Percentiles rank a stretch among this genome's conserved stretches.
Evolutionary conservation across 2,888 invertebrate genomes (phyloP).

Genomic region (Cheilosia soror): DNA sequence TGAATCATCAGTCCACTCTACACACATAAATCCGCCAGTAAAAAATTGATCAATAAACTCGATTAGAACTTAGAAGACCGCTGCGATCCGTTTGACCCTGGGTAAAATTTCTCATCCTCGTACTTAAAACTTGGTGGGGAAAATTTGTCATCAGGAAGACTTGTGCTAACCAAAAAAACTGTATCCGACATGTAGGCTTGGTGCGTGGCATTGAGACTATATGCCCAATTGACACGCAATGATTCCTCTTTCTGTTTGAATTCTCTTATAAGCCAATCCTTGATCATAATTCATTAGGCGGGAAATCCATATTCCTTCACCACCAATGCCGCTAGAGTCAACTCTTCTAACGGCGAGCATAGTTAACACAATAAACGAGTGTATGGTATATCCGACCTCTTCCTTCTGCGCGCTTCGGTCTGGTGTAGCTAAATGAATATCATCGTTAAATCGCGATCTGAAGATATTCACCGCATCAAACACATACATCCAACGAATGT

Average conservation of each 20-base stretch:
- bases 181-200: slow-evolving; percentile 54
- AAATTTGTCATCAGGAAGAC: slow-evolving; percentile 49
- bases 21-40: slow-evolving; percentile 54
- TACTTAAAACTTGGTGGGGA: slow-evolving; percentile 6
- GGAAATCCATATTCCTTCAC: slow-evolving; percentile 60
- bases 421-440: slow-evolving; percentile 68
- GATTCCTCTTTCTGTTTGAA: slow-evolving; percentile 37
- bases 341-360: slow-evolving; percentile 43
- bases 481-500: slow-evolving; percentile 1
- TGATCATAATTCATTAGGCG: slow-evolving; percentile 70
- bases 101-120: slow-evolving; percentile 31
- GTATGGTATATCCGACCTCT: slow-evolving; percentile 56
- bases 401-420: slow-evolving; percentile 31
- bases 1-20: slow-evolving; percentile 22
- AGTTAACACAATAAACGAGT: slow-evolving; percentile 73
- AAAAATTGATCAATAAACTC: slow-evolving; percentile 68
- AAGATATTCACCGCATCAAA: slow-evolving; percentile 63
- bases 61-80: slow-evolving; percentile 53
- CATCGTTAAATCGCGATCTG: slow-evolving; percentile 72
- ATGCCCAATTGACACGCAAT: slow-evolving; percentile 72
- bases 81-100: slow-evolving; percentile 47
- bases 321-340: slow-evolving; percentile 66
- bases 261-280: slow-evolving; percentile 47
- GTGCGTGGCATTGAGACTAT: slow-evolving; percentile 30
- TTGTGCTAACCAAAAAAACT: slow-evolving; percentile 6